A percentile compares a stretch with the other conserved stretches of the same genome.
These are phyloP conservation scores for Trypoxylon attenuatum DNA, from an alignment of 2,888 invertebrate genomes.

Conservation along the genomic window DNA sequence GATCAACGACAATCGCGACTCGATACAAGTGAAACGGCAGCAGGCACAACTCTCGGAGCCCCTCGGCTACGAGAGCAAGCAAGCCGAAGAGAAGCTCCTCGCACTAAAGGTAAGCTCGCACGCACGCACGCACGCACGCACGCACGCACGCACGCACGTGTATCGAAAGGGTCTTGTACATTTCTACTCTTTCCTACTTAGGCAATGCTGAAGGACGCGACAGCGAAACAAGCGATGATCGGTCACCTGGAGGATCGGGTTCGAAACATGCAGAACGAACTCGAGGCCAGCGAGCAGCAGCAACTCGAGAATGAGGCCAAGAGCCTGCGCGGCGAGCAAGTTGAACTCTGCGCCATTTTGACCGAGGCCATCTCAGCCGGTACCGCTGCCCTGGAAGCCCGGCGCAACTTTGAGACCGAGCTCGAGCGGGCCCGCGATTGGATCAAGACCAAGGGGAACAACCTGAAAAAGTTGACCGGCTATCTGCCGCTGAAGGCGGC, in stretches of 20 bases:
- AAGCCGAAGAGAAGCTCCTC: conserved; percentile 84
- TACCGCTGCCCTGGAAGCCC: conserved; percentile 81
- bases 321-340: conserved; percentile 84
- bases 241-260: conserved; percentile 90
- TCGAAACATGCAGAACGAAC: conserved; percentile 87
- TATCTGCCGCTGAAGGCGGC: conserved; percentile 86
- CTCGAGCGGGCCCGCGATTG: conserved; percentile 87
- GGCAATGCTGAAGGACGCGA: conserved; percentile 87
- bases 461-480: conserved; percentile 84
- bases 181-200: too few species aligned
- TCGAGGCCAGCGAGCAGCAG: conserved; percentile 89
- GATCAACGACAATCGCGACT: conserved; percentile 86
- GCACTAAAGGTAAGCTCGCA: conserved; percentile 77
- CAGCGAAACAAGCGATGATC: conserved; percentile 87
- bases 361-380: conserved; percentile 85
- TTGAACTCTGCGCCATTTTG: conserved; percentile 82
- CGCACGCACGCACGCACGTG: too few species aligned
- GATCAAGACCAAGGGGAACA: conserved; percentile 86
- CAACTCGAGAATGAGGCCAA: conserved; percentile 85
- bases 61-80: conserved; percentile 86
- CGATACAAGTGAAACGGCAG: conserved; percentile 85
- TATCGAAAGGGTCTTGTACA: too few species aligned
- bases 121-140: too few species aligned
- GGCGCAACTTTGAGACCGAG: conserved; percentile 86
- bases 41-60: conserved; percentile 81